Evolutionary conservation across 2,113 vertebrate genomes (phyloP), one percentile per base, ranked within the genome.

Genomic region (Stigmatopora argus): DNA sequence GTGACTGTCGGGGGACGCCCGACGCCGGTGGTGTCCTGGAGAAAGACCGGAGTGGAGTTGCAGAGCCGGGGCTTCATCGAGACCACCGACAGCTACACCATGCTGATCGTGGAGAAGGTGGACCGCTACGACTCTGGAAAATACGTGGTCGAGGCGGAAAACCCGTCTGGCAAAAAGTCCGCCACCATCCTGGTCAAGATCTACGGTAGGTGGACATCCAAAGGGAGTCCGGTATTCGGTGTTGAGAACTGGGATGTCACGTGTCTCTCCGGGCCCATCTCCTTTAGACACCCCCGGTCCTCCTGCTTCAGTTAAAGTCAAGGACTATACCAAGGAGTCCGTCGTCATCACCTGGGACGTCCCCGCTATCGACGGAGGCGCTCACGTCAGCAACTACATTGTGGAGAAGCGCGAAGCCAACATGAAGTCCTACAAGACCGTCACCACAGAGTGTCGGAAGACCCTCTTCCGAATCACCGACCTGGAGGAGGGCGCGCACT

Each of bases 261-360:
- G 26, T 4, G 7, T n/a, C 26, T 52, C 21, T 2, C n/a, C 15
- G 23, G 7, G 13, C 19, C 15, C 0, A 0, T 57, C 2, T 64
- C 34, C 53, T 41, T 61, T 80, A 98, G 96, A 98, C 90, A 95
- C 97, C 72, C 97, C 97, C 84, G 97, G 97, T 31, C 95, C 97
- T 74, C 94, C 95, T 81, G 86, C 90, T 71, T 80, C 92, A 65
- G 95, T 99, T 65, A 95, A 83, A 66, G 86, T 99, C 74, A 99
- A 99, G 72, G 97, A 99, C 84, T 95, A 92, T 69, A 96, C 96
- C 62, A 96, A 90, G 86, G 97, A 99, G 78, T 98, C 97, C 60
- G 96, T 94, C 68, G 95, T 96, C 31, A 94, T 98, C 83, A 97
- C 94, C 67, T 99, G 97, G 97, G 97, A 99, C 69, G 93, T 97